A percentile compares a stretch with the other conserved stretches of the same genome.
These are phyloP conservation scores for Agonum fuliginosum DNA, from an alignment of 2,888 invertebrate genomes.

Conservation along the genomic window DNA sequence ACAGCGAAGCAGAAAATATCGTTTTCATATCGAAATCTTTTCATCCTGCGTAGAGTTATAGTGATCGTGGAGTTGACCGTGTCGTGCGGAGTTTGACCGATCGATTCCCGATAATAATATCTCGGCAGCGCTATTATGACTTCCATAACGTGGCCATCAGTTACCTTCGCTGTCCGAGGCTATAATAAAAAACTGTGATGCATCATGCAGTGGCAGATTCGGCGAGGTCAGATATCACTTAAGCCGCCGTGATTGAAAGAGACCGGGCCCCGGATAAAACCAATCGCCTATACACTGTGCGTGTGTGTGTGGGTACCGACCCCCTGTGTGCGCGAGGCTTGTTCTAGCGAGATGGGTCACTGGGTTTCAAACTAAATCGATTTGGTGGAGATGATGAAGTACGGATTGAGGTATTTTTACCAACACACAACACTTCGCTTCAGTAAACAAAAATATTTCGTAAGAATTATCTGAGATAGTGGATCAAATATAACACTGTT, in stretches of 20 bases:
- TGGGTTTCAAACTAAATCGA: slow-evolving; percentile 3
- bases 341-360: slow-evolving; percentile 7
- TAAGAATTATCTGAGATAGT: no score
- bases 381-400: neutral
- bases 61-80: slow-evolving; percentile 4
- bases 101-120: slow-evolving; percentile 58
- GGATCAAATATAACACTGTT: no score
- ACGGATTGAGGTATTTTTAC: neutral
- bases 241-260: slow-evolving; percentile 58
- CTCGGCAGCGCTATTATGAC: slow-evolving; percentile 52
- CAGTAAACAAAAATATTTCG: no score
- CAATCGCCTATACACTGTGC: no score
- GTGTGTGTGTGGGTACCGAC: no score
- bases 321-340: neutral
- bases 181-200: slow-evolving; percentile 59
- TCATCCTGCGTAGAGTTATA: slow-evolving; percentile 49
- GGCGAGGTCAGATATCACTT: slow-evolving; percentile 57
- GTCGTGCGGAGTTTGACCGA: slow-evolving; percentile 47
- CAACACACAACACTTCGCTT: no score
- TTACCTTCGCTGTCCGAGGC: slow-evolving; percentile 37
- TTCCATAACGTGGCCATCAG: slow-evolving; percentile 56
- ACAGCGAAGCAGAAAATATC: slow-evolving; percentile 57
- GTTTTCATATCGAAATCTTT: slow-evolving; percentile 59
- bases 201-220: slow-evolving; percentile 56
- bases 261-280: slow-evolving; percentile 25